phyloP scores from a whole-genome alignment of 2,888 invertebrate species.

The Abrostola tripartita region DNA sequence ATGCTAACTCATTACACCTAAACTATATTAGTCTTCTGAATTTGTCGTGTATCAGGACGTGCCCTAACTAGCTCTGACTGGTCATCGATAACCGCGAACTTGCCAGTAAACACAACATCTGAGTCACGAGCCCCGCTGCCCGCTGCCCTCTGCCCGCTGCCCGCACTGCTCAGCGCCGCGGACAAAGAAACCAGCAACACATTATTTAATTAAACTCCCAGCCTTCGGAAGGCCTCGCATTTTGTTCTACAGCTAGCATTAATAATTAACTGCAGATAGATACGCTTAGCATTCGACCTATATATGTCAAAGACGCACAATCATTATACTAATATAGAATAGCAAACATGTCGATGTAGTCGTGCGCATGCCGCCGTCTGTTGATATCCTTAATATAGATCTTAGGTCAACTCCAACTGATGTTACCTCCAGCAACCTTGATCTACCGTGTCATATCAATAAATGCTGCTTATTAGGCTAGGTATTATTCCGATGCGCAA shows the following conservation, averaged over 20 bases:
- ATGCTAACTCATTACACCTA: too few species aligned
- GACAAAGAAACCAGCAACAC: constrained; percentile 40
- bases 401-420: neutral
- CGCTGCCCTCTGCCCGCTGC: too few species aligned
- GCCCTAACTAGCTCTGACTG: neutral
- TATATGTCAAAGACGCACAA: constrained; percentile 29
- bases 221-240: constrained; percentile 27
- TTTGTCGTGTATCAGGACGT: neutral
- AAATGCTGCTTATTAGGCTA: too few species aligned
- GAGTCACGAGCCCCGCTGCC: constrained; percentile 28
- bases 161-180: neutral
- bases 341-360: neutral
- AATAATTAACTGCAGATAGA: constrained; percentile 20
- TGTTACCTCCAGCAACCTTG: neutral
- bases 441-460: neutral
- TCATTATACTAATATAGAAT: constrained; percentile 7
- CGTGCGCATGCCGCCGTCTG: neutral
- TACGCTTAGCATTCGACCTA: constrained; percentile 25
- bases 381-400: neutral
- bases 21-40: neutral
- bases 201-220: constrained; percentile 7
- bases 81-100: constrained; percentile 20
- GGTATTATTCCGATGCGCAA: too few species aligned
- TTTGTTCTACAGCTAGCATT: constrained; percentile 18
- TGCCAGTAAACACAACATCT: constrained; percentile 22